Evolutionary conservation across 2,113 vertebrate genomes (phyloP).

Genomic region (Sphyrna mokarran): DNA sequence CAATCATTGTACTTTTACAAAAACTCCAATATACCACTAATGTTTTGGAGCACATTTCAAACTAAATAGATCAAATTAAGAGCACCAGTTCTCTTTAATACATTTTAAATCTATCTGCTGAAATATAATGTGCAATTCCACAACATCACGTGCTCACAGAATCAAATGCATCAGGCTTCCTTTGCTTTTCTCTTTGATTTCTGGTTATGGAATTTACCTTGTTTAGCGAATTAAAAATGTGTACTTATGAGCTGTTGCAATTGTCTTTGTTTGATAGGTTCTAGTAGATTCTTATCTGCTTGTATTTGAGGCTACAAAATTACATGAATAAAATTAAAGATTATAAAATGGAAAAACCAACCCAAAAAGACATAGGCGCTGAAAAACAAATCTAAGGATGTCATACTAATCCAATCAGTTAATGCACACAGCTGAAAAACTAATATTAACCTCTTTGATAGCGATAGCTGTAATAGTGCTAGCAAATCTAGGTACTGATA

Average conservation of each 20-base stretch:
- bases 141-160: neutral
- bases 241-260: neutral
- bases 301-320: neutral
- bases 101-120: neutral
- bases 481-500: neutral
- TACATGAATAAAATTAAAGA: neutral
- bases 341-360: neutral
- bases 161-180: neutral
- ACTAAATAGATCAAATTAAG: neutral
- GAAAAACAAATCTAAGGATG: neutral
- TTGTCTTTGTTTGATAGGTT: neutral
- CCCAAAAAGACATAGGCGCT: neutral
- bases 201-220: neutral
- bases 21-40: neutral
- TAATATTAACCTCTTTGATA: neutral
- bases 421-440: neutral
- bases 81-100: neutral
- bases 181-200: neutral
- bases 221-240: neutral
- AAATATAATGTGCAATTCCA: neutral
- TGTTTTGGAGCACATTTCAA: neutral
- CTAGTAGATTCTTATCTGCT: neutral
- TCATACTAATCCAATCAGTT: neutral
- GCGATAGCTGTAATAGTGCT: neutral
- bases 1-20: neutral